Evolutionary conservation across 2,888 invertebrate species (phyloP).

Genomic region (Masnerella sp.): DNA sequence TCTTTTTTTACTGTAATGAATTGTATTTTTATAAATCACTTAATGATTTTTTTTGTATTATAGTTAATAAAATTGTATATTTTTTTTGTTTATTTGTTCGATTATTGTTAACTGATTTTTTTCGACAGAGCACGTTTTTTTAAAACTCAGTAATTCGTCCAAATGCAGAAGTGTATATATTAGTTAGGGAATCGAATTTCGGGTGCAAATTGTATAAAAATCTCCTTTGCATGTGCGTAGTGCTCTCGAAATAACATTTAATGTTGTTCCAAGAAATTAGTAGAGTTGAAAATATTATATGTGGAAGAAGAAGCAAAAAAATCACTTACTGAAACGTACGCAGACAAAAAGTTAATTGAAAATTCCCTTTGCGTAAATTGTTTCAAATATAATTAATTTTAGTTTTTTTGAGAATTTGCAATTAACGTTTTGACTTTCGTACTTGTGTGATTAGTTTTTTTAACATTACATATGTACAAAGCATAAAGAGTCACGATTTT

Average conservation of each 20-base stretch:
- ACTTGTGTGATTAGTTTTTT: slow-evolving; percentile 10
- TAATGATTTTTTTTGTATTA: neutral
- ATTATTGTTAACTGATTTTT: neutral
- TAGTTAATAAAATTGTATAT: neutral
- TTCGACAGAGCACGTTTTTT: slow-evolving; percentile 10
- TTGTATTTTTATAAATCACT: neutral
- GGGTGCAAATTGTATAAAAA: slow-evolving; percentile 31
- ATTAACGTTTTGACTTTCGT: slow-evolving; percentile 1
- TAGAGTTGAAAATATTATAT: slow-evolving; percentile 4
- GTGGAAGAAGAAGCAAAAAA: too few relatives aligned
- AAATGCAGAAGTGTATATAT: slow-evolving; percentile 43
- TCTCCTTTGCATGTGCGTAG: slow-evolving; percentile 19
- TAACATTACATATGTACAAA: neutral
- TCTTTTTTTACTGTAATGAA: neutral
- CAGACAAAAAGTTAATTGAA: neutral
- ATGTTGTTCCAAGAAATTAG: slow-evolving; percentile 23
- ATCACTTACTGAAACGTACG: slow-evolving; percentile 2
- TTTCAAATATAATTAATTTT: too few relatives aligned
- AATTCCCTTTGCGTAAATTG: too few relatives aligned
- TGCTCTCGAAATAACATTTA: slow-evolving; percentile 24
- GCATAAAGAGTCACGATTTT: too few relatives aligned
- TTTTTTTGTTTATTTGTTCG: neutral
- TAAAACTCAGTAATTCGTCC: slow-evolving; percentile 51
- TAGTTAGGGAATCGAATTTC: slow-evolving; percentile 36
- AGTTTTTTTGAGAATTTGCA: neutral